Evolutionary conservation across 2,113 vertebrate species (phyloP).

Genomic region (Erythrolamprus reginae): DNA sequence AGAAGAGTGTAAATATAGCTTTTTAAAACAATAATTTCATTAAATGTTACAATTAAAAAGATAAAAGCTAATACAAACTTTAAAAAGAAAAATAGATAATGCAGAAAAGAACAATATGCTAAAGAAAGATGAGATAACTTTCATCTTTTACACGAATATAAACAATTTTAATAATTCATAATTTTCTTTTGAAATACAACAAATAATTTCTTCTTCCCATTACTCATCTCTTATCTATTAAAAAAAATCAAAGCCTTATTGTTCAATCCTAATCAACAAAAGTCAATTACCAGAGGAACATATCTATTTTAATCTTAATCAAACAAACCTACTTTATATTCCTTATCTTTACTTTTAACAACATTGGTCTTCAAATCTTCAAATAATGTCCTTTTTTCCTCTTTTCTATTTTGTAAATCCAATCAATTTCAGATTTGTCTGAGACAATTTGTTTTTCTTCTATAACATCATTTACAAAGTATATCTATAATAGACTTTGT

Average conservation of each 20-base stretch:
- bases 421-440: background rate
- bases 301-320: background rate
- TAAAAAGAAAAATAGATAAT: background rate
- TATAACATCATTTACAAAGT: background rate
- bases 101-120: background rate
- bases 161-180: background rate
- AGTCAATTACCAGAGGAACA: background rate
- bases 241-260: background rate
- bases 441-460: background rate
- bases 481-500: background rate
- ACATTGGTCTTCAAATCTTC: background rate
- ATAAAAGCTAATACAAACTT: background rate
- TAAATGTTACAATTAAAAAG: background rate
- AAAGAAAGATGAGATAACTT: background rate
- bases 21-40: background rate
- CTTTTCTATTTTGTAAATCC: background rate
- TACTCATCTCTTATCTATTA: background rate
- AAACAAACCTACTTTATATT: background rate
- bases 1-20: background rate
- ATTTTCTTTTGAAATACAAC: background rate
- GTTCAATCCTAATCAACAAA: background rate
- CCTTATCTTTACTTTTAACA: background rate
- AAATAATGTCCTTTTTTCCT: background rate
- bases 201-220: background rate
- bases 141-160: background rate